These are phyloP conservation scores for Caenorhabditis tropicalis DNA, from an alignment of 1,140 invertebrate species.

Conservation along the genomic window DNA sequence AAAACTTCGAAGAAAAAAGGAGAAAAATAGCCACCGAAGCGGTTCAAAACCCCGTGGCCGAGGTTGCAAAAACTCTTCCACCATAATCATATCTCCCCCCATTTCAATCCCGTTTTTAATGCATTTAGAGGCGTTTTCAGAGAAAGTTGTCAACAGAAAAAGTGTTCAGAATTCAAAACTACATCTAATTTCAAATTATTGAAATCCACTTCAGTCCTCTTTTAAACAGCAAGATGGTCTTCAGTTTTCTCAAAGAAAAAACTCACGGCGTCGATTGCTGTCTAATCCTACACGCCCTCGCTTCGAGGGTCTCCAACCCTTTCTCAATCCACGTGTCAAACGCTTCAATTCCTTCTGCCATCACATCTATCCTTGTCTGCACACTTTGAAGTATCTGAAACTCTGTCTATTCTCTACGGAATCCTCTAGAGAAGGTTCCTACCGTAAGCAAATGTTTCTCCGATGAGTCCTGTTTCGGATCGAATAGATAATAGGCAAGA, in stretches of 20 bases:
- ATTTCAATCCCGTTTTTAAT: too few species aligned
- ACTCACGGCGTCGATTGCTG: neutral
- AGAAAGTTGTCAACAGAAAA: too few species aligned
- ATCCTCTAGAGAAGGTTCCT: neutral
- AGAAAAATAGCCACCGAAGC: too few species aligned
- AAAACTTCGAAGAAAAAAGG: too few species aligned
- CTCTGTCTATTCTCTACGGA: neutral
- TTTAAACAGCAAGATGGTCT: too few species aligned
- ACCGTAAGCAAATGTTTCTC: constrained; percentile 42
- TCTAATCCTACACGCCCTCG: neutral
- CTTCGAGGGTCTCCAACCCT: neutral
- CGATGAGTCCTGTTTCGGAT: constrained; percentile 72
- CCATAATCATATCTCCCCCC: too few species aligned
- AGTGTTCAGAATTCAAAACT: too few species aligned
- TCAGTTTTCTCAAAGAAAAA: too few species aligned
- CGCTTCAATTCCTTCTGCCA: constrained; percentile 28
- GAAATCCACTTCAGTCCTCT: neutral
- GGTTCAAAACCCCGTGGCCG: too few species aligned
- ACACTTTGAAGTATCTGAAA: neutral
- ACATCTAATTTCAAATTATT: too few species aligned
- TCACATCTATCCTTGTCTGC: constrained; percentile 9
- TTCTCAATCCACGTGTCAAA: constrained; percentile 27
- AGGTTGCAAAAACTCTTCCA: too few species aligned
- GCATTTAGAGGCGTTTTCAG: too few species aligned
- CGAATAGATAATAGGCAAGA: constrained; percentile 84